A percentile compares a stretch with the other conserved stretches of the same genome.
Conservation (phyloP, 2,797 vertebrate genomes). For the Kryptolebias ocellatus region DNA sequence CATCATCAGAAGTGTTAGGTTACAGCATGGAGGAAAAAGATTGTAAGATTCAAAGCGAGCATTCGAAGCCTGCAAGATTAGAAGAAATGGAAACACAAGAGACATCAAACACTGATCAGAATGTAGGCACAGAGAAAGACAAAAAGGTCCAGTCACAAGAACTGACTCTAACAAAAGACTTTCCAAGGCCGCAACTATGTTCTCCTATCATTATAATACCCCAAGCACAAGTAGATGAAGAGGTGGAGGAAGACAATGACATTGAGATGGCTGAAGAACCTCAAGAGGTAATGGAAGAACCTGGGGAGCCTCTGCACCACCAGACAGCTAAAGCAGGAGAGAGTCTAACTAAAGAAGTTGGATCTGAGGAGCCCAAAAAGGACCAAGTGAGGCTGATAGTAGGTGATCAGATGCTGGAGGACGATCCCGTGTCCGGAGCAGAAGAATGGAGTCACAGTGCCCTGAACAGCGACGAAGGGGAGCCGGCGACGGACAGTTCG, state of each 20-base stretch:
- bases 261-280: constrained; percentile 76
- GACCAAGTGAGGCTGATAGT: constrained; percentile 42
- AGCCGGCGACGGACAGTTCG: constrained; percentile 58
- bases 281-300: constrained; percentile 75
- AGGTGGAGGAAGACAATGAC: constrained; percentile 68
- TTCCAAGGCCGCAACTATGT: constrained; percentile 33
- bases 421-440: constrained; percentile 60
- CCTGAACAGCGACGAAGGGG: constrained; percentile 55
- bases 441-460: constrained; percentile 70
- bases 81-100: constrained; percentile 22
- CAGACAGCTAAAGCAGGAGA: constrained; percentile 10
- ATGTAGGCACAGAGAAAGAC: constrained; percentile 20
- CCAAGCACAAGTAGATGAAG: constrained; percentile 73
- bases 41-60: constrained; percentile 14
- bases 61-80: constrained; percentile 1
- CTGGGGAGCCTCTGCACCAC: constrained; percentile 27
- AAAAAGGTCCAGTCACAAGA: constrained; percentile 33
- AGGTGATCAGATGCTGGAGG: constrained; percentile 58
- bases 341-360: not conserved
- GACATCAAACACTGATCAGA: constrained; percentile 17
- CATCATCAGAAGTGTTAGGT: constrained; percentile 14
- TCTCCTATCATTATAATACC: constrained; percentile 77
- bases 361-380: constrained; percentile 23
- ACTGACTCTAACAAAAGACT: constrained; percentile 19
- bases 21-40: constrained; percentile 24